Conservation (phyloP, 2,888 invertebrate genomes). For the Boloria euphrosyne region DNA sequence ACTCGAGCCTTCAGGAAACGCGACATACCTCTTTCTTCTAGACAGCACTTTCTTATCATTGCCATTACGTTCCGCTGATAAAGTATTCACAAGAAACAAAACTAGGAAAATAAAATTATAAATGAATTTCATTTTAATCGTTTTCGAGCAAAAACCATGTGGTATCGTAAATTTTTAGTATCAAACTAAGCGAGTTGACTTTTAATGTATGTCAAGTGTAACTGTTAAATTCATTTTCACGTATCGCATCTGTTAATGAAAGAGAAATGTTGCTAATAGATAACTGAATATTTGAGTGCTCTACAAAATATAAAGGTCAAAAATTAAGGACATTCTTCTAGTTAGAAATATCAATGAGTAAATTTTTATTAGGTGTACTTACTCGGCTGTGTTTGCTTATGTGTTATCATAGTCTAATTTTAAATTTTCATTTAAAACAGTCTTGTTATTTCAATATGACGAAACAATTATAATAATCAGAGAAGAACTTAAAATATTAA, state of each 20-base stretch:
- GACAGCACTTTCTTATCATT: slow-evolving; percentile 68
- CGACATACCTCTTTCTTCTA: slow-evolving; percentile 84
- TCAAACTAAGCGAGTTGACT: slow-evolving; percentile 22
- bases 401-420: too few species aligned
- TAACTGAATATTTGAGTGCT: slow-evolving; percentile 21
- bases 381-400: too few species aligned
- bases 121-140: not conserved
- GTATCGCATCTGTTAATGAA: slow-evolving; percentile 34
- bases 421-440: too few species aligned
- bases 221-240: slow-evolving; percentile 39
- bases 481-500: too few species aligned
- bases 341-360: not conserved
- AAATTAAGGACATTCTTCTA: slow-evolving; percentile 7
- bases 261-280: slow-evolving; percentile 34
- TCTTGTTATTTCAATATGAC: too few species aligned
- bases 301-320: slow-evolving; percentile 11
- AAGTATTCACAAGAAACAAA: slow-evolving; percentile 13
- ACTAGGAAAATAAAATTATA: not conserved
- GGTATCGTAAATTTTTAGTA: slow-evolving; percentile 5
- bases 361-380: too few species aligned
- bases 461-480: too few species aligned
- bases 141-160: not conserved
- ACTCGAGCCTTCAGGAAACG: slow-evolving; percentile 87
- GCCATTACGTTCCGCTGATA: slow-evolving; percentile 45
- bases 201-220: slow-evolving; percentile 36